Evolutionary conservation across 2,888 invertebrate genomes (phyloP).

Genomic region (Augochlorella aurata): DNA sequence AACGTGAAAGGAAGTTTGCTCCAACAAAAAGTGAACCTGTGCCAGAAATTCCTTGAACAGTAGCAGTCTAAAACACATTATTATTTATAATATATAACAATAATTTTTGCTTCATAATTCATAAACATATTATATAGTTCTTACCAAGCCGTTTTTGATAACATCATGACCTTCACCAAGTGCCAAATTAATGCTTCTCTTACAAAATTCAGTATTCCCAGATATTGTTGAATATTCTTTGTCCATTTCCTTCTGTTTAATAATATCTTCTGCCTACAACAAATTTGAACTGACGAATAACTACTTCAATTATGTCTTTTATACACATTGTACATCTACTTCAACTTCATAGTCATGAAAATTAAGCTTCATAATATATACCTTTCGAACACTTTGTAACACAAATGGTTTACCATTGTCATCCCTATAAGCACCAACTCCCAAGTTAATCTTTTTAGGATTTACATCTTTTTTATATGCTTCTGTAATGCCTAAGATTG

Average conservation of each 20-base stretch:
- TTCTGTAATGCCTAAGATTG: conserved; percentile 98
- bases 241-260: conserved; percentile 88
- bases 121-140: conserved; percentile 75
- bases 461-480: conserved; percentile 95
- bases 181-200: conserved; percentile 92
- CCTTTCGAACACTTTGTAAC: conserved; percentile 92
- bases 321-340: neutral
- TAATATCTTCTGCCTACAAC: conserved; percentile 90
- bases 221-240: conserved; percentile 98
- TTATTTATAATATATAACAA: neutral
- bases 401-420: conserved; percentile 98
- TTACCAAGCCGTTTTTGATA: conserved; percentile 88
- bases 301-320: neutral
- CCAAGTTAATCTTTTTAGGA: conserved; percentile 97
- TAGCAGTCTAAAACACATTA: conserved; percentile 84
- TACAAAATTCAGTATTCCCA: conserved; percentile 92
- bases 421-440: conserved; percentile 98
- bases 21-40: conserved; percentile 98
- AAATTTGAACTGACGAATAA: conserved; percentile 20
- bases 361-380: conserved; percentile 70
- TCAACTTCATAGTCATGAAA: neutral
- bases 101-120: neutral
- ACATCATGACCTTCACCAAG: conserved; percentile 90
- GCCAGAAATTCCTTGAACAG: conserved; percentile 94
- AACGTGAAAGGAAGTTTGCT: conserved; percentile 92